Conservation (phyloP, 35 echinoderm and acorn worm genomes). For the Ptychodera flava region DNA sequence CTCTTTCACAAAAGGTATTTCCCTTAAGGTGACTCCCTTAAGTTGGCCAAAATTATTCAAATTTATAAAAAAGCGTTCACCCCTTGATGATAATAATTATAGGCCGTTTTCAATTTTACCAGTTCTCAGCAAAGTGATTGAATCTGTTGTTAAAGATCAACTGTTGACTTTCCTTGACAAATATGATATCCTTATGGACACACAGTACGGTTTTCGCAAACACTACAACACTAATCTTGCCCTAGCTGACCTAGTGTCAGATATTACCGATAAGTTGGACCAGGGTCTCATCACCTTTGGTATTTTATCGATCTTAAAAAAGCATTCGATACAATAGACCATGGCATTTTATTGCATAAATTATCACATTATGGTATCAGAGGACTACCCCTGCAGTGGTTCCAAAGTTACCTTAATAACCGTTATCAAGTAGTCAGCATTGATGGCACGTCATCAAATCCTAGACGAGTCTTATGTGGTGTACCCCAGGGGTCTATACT, state of each 20-base stretch:
- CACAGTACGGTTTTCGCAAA: slow-evolving; percentile 31
- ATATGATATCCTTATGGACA: slow-evolving; percentile 16
- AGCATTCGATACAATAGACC: slow-evolving; percentile 61
- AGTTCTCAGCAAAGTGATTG: slow-evolving; percentile 40
- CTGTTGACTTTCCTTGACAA: slow-evolving; percentile 15
- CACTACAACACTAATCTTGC: slow-evolving; percentile 22
- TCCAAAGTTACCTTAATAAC: slow-evolving; percentile 38
- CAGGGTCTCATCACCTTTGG: slow-evolving; percentile 10
- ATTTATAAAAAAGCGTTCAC: slow-evolving; percentile 30
- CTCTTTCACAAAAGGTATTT: slow-evolving; percentile 15
- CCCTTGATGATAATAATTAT: slow-evolving; percentile 16
- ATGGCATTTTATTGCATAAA: slow-evolving; percentile 44
- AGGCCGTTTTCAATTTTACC: slow-evolving; percentile 48
- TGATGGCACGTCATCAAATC: neutral
- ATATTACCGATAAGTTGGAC: neutral
- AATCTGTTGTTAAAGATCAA: slow-evolving; percentile 22
- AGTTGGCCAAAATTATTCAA: slow-evolving; percentile 31
- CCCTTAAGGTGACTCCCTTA: slow-evolving; percentile 10
- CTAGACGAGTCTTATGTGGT: neutral
- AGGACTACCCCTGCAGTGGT: slow-evolving; percentile 44
- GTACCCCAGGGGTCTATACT: neutral
- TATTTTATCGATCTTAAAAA: slow-evolving; percentile 51
- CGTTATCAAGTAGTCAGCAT: neutral
- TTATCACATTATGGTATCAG: slow-evolving; percentile 51
- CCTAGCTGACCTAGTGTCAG: slow-evolving; percentile 13